phyloP scores from a whole-genome alignment of 2,888 invertebrate species.

The Leptopilina syphax region DNA sequence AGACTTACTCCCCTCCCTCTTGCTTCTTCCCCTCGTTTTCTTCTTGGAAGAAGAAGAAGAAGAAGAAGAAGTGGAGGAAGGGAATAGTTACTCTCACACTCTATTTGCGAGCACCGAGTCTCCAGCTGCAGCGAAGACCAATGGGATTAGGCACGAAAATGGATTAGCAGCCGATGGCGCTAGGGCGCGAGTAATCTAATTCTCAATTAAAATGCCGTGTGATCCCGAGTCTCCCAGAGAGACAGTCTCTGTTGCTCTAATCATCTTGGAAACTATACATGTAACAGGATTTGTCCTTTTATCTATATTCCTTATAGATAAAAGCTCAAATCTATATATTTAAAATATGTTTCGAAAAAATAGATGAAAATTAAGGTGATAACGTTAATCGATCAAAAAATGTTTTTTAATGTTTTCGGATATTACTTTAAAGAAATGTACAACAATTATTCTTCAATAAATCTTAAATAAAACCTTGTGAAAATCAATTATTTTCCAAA shows the following conservation, averaged over 20 bases:
- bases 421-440: no score
- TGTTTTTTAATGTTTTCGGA: no score
- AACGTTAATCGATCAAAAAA: no score
- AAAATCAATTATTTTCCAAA: no score
- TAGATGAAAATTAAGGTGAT: no score
- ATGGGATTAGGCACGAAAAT: conserved; percentile 60
- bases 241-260: conserved; percentile 18
- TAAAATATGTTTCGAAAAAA: no score
- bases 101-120: conserved; percentile 40
- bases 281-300: conserved; percentile 3
- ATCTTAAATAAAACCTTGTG: no score
- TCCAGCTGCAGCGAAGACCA: conserved; percentile 54
- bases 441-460: no score
- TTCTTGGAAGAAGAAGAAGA: conserved; percentile 43
- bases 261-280: conserved; percentile 25
- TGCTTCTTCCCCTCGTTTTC: conserved; percentile 12
- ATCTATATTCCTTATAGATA: not conserved
- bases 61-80: not conserved
- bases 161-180: conserved; percentile 61
- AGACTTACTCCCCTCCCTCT: conserved; percentile 37
- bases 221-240: conserved; percentile 49
- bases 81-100: conserved; percentile 28
- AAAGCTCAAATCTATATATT: no score
- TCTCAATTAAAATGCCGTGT: conserved; percentile 59
- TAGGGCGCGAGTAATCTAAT: conserved; percentile 58